These are phyloP conservation scores for Lasioglossum oenotherae DNA, from an alignment of 2,888 invertebrate genomes.

Conservation along the genomic window DNA sequence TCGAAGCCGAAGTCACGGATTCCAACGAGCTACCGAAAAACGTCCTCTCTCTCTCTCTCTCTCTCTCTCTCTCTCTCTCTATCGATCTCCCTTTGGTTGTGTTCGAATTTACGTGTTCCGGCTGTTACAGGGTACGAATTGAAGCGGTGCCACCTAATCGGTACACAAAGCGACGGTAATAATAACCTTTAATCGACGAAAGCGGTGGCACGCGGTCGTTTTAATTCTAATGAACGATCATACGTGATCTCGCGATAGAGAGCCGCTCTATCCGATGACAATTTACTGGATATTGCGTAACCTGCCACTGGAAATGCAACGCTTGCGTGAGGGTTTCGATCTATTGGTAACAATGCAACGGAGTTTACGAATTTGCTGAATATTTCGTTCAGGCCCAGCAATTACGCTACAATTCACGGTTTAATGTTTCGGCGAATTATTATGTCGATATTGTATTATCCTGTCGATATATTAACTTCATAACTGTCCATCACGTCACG, in stretches of 20 bases:
- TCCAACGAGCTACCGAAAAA: neutral
- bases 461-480: neutral
- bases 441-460: neutral
- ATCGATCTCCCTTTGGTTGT: neutral
- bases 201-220: constrained; percentile 27
- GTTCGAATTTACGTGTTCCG: neutral
- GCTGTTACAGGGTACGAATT: neutral
- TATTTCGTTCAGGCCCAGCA: neutral
- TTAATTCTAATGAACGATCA: constrained; percentile 47
- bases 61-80: neutral
- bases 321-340: neutral
- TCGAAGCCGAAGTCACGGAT: neutral
- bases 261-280: constrained; percentile 10
- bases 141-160: constrained; percentile 5
- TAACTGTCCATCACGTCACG: neutral
- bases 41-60: neutral
- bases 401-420: neutral
- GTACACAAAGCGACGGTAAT: constrained; percentile 13
- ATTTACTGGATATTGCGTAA: constrained; percentile 35
- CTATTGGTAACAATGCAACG: neutral
- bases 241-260: constrained; percentile 16
- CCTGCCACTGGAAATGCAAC: constrained; percentile 13
- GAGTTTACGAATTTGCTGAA: constrained; percentile 1
- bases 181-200: constrained; percentile 34
- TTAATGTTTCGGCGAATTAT: neutral